Evolutionary conservation across 2,113 vertebrate genomes (phyloP), one percentile per base, ranked within the genome.

Genomic region (Coracopsis vasa): DNA sequence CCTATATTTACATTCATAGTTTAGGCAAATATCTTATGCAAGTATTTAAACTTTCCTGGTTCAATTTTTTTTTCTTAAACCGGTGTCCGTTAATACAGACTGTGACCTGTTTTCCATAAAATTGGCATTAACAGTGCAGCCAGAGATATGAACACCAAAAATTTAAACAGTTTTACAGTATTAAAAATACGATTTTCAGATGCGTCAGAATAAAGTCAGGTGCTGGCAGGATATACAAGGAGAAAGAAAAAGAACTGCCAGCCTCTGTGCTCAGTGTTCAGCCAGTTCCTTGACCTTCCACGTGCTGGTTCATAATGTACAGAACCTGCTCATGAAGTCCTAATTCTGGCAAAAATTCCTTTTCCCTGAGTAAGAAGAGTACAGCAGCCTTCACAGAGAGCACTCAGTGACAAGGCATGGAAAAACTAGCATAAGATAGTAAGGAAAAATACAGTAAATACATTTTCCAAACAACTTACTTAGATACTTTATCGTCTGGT

Each of bases 321-420:
- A 90, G 29, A 41, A 94, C 71, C 35, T 58, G 41, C 16, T 93
- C 19, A 72, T 48, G 13, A 89, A 79, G 37, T 41, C 54, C 31
- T 77, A 69, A 58, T 88, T 93, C 74, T 90, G 66, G 48, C 47
- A 96, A 91, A 82, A 86, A 83, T 54, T 73, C 20, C 25, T 86
- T 62, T 82, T 74, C 9, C 39, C 20, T 5, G 1, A 58, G 42
- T 77, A 90, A 90, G 58, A 25, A 82, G 41, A 86, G 51, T 0
- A 69, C 44, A 90, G 25, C 16, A 85, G 41, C 48, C 20, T 18
- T 70, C 16, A 77, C 39, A 81, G 31, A 31, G 51, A 74, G 41
- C n/a, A 41, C 18, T 66, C 3, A 0, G 19, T 47, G 69, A 79
- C 13, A 70, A 74, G 29, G 41, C 35, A 65, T 12, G 20, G 19